Conservation (phyloP, 2,113 vertebrate species). For the Clarias gariepinus region DNA sequence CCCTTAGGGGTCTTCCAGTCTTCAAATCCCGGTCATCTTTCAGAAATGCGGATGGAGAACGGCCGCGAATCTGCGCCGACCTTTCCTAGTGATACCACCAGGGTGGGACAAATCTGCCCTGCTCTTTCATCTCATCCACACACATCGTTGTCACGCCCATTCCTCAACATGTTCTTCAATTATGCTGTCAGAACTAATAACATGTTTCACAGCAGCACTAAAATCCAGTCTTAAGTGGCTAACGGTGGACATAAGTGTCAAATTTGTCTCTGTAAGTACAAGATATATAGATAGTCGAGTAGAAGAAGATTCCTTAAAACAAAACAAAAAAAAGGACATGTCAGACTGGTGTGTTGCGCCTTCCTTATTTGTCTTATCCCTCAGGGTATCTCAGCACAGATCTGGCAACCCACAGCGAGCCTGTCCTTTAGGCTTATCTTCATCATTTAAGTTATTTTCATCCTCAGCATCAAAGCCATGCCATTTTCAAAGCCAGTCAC, state of each 20-base stretch:
- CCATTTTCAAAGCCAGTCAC: not conserved
- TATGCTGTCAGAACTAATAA: constrained; percentile 28
- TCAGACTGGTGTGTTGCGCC: constrained; percentile 10
- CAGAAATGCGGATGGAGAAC: not conserved
- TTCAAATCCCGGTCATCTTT: constrained; percentile 1
- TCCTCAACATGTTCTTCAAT: not conserved
- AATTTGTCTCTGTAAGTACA: constrained; percentile 9
- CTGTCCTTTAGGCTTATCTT: constrained; percentile 39
- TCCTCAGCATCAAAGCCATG: constrained; percentile 9
- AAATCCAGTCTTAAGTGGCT: constrained; percentile 26
- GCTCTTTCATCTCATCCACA: not conserved
- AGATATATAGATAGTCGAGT: constrained; percentile 11
- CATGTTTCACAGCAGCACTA: constrained; percentile 17
- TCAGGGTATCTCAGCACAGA: not conserved
- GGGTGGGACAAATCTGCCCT: constrained; percentile 14
- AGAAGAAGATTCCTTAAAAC: not conserved
- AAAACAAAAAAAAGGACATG: not conserved
- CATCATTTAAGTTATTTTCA: constrained; percentile 36
- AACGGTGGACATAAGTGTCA: constrained; percentile 16
- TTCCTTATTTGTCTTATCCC: not conserved
- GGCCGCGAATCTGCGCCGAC: constrained; percentile 32
- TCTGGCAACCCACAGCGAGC: constrained; percentile 28
- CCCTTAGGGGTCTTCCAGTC: constrained; percentile 10
- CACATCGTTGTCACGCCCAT: not conserved
- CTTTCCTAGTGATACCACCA: constrained; percentile 15